A percentile compares a stretch with the other conserved stretches of the same genome.
Evolutionary conservation across 2,113 vertebrate genomes (phyloP).

Genomic region (Madoqua kirkii): DNA sequence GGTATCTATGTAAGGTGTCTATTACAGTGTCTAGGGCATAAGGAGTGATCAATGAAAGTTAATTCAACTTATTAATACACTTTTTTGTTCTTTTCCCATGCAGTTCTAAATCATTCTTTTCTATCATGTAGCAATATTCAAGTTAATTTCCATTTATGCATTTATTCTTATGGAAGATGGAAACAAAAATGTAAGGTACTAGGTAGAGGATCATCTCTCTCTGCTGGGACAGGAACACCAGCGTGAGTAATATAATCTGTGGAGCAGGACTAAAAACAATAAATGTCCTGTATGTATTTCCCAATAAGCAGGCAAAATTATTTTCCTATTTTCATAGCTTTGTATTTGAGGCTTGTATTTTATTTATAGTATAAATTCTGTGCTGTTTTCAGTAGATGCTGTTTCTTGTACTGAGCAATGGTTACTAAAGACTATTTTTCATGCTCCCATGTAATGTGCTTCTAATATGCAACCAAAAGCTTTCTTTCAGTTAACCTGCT

Average conservation of each 20-base stretch:
- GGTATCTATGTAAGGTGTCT: not conserved
- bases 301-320: slow-evolving; percentile 64
- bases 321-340: slow-evolving; percentile 60
- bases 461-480: not conserved
- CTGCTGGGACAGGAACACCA: not conserved
- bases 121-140: not conserved
- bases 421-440: slow-evolving; percentile 16
- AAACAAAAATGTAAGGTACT: not conserved
- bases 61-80: not conserved
- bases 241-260: not conserved
- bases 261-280: slow-evolving; percentile 35
- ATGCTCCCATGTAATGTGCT: not conserved
- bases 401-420: slow-evolving; percentile 26
- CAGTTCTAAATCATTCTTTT: not conserved
- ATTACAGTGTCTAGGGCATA: not conserved
- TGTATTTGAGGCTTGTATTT: slow-evolving; percentile 69
- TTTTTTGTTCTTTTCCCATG: not conserved
- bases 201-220: not conserved
- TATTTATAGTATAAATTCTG: slow-evolving; percentile 69
- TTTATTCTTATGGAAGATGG: not conserved
- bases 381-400: slow-evolving; percentile 53
- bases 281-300: slow-evolving; percentile 13
- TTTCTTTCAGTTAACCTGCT: slow-evolving; percentile 11
- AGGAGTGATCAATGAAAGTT: not conserved
- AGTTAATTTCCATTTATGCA: not conserved